Base-by-base conservation (phyloP, 2,888 invertebrate species). In the Stegophylla sp. region DNA sequence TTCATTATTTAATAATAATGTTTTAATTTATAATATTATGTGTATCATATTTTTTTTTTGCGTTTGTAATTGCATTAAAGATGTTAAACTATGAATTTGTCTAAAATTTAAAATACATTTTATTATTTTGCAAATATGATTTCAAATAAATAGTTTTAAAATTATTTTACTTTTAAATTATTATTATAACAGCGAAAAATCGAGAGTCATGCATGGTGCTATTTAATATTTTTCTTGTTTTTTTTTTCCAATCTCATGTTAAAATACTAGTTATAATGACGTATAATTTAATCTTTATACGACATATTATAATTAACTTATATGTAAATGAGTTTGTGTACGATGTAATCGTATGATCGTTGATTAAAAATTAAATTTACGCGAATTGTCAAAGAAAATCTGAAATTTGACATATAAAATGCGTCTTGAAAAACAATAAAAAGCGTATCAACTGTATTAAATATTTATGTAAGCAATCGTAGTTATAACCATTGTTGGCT, bases 211-310 rank as follows among this genome's bases (percentile, higher is more conserved):
- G 20, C 9, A 1, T n/a, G 48, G 17, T 15, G 1, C 20, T 53
- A 9, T 10, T 2, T 53, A 20, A 10, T 56, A 20, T 56, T n/a
- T 28, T 71, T 71, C 20, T 71, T 34, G n/a, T 20, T 71, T 23
- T 67, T 23, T 67, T 34, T n/a, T n/a, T n/a, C n/a, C n/a, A 53
- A 71, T 41, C 9, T 45, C 9, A 45, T 53, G 41, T 9, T 71
- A 53, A 71, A 71, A 71, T 71, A 41, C 41, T 53, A 9, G 41
- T 71, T 71, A 71, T 71, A 34, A n/a, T 53, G 20, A 51, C 51
- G 5, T 51, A 51, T n/a, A 10, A 23, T 53, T 53, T 23, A 0
- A 23, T 56, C 9, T 23, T n/a, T n/a, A 56, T 23, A 23, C 9
- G 23, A 56, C 23, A 10, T 10, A 56, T 34, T 7, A n/a, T n/a